These are phyloP conservation scores for Acleris emargana DNA, from an alignment of 2,888 invertebrate species.

Conservation along the genomic window DNA sequence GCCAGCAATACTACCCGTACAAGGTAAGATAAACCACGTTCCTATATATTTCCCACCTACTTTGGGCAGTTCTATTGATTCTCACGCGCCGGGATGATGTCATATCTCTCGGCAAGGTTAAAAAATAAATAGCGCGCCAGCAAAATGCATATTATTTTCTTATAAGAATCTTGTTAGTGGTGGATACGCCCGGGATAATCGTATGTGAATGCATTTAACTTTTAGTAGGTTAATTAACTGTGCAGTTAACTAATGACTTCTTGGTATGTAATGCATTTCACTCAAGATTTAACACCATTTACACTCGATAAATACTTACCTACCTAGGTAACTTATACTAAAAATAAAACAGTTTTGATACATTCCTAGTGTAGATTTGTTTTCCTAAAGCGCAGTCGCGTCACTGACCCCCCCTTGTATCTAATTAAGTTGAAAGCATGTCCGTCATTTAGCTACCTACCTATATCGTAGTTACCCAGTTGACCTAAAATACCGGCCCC, in stretches of 20 bases:
- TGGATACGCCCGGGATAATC: no score
- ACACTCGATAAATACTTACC: no score
- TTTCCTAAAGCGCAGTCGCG: conserved; percentile 1
- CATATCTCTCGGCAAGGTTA: conserved; percentile 62
- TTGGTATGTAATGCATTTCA: conserved; percentile 1
- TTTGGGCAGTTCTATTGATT: conserved; percentile 55
- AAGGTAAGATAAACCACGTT: conserved; percentile 86
- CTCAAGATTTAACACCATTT: not conserved
- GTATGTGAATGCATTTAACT: not conserved
- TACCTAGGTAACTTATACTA: no score
- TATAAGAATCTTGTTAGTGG: conserved; percentile 4
- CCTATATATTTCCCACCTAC: conserved; percentile 42
- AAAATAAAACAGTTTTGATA: no score
- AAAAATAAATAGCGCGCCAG: conserved; percentile 19
- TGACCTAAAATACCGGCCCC: conserved; percentile 16
- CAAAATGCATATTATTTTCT: conserved; percentile 3
- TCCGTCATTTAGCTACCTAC: not conserved
- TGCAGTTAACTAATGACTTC: conserved; percentile 22
- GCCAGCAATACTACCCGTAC: conserved; percentile 93
- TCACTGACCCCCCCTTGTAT: conserved; percentile 22
- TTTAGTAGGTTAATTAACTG: conserved; percentile 22
- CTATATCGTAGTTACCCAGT: not conserved
- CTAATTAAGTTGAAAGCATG: conserved; percentile 24
- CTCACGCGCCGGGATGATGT: conserved; percentile 73
- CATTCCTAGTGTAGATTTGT: not conserved